Evolutionary conservation across 2,888 invertebrate genomes (phyloP), one percentile per base, ranked within the genome.

Genomic region (Leptopterna dolabrata): DNA sequence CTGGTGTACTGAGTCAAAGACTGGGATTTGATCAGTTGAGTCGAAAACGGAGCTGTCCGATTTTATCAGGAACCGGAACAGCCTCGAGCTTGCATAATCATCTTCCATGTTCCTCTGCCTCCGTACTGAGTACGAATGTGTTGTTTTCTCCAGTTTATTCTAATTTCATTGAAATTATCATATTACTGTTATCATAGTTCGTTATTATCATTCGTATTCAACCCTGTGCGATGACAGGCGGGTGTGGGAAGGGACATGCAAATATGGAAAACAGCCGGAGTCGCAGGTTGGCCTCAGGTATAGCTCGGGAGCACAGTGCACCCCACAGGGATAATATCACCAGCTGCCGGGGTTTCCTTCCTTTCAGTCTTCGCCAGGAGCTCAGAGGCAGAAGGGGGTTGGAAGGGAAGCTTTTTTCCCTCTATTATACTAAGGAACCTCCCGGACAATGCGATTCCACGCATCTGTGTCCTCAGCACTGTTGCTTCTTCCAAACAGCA

Each of bases 391-490:
- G 41, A 45, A 45, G 78, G 45, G 43, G 19, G 76, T 11, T 27
- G 19, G 71, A 27, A 29, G 81, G 81, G 55, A 11, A 13, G 43
- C 81, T 51, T 81, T 81, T 81, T 81, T 55, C 51, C 30, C 1
- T 55, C 81, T 29, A 55, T 81, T 81, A 55, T 81, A 16, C n/a
- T n/a, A 63, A 36, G 81, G 27, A 81, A 83, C 83, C 41, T 70
- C 43, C 19, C 47, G 16, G 19, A 83, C 83, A 83, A 83, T 83
- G 71, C 83, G 71, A 63, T 71, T 83, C 83, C 71, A 70, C 43
- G 71, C 71, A 63, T 83, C 70, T 83, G 83, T 83, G 83, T 71
- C 83, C 83, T 24, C 71, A 19, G 36, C 83, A 83, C 70, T 83
- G 83, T 83, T 70, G 71, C 83, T 83, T 41, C 71, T 82, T 41